phyloP scores from a whole-genome alignment of 2,797 vertebrate species.

The Onychomys torridus region DNA sequence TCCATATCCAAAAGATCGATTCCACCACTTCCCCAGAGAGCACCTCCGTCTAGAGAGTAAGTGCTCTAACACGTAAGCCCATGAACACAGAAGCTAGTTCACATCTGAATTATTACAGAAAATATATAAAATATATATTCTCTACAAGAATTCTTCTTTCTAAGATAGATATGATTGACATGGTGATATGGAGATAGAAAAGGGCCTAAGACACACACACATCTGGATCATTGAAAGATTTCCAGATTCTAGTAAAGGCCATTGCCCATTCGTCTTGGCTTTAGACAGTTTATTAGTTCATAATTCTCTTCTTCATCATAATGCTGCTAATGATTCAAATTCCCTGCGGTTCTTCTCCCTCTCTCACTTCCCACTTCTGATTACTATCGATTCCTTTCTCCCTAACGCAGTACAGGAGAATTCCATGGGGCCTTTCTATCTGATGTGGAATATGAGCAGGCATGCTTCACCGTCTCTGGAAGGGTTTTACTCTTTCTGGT shows the following conservation, averaged over 20 bases:
- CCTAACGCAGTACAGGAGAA: accelerated
- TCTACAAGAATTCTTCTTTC: not conserved
- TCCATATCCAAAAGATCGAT: not conserved
- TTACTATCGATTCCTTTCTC: slow-evolving; percentile 1
- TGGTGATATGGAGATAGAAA: not conserved
- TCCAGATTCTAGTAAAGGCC: not conserved
- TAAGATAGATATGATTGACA: not conserved
- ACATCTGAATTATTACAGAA: not conserved
- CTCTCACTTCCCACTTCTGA: not conserved
- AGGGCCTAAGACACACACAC: not conserved
- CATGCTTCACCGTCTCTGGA: not conserved
- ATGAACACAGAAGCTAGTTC: not conserved
- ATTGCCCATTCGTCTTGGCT: not conserved
- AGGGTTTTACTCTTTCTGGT: not conserved
- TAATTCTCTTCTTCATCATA: slow-evolving; percentile 2
- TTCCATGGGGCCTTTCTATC: not conserved
- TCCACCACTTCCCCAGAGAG: not conserved
- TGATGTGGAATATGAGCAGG: not conserved
- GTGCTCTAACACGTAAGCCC: not conserved
- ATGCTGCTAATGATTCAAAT: not conserved
- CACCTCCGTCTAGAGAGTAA: not conserved
- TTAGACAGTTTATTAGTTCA: not conserved
- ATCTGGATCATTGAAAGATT: not conserved
- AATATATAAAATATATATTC: not conserved
- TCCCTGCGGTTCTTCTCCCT: not conserved